Evolutionary conservation across 2,113 vertebrate species (phyloP).

Genomic region (Crotalus viridis): DNA sequence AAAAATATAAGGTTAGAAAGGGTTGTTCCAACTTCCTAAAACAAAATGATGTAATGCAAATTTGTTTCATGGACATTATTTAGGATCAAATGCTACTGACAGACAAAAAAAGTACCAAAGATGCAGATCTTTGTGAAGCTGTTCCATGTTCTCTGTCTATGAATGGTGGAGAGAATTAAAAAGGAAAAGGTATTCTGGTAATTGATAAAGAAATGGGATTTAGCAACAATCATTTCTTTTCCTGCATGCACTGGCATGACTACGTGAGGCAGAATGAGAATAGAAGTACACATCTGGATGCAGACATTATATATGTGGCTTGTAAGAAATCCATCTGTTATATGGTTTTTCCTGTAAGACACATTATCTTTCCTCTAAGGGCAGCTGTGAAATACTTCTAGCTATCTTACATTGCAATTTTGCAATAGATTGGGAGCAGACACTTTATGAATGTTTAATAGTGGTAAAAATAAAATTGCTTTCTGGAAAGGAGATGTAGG

Average conservation of each 20-base stretch:
- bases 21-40: not conserved
- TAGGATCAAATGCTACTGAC: not conserved
- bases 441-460: not conserved
- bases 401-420: not conserved
- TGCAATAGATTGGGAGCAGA: not conserved
- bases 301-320: not conserved
- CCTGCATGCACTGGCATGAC: not conserved
- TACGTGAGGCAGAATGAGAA: not conserved
- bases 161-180: not conserved
- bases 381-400: not conserved
- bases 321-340: not conserved
- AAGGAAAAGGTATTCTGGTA: not conserved
- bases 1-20: not conserved
- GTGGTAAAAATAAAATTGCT: not conserved
- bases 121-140: not conserved
- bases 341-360: not conserved
- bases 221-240: not conserved
- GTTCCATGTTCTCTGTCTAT: not conserved
- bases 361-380: not conserved
- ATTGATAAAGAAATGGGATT: not conserved
- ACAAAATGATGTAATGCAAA: not conserved
- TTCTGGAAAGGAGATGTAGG: not conserved
- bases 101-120: not conserved
- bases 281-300: not conserved
- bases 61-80: not conserved